phyloP scores from a whole-genome alignment of 2,888 invertebrate genomes.

The Dasysyrphus albostriatus region DNA sequence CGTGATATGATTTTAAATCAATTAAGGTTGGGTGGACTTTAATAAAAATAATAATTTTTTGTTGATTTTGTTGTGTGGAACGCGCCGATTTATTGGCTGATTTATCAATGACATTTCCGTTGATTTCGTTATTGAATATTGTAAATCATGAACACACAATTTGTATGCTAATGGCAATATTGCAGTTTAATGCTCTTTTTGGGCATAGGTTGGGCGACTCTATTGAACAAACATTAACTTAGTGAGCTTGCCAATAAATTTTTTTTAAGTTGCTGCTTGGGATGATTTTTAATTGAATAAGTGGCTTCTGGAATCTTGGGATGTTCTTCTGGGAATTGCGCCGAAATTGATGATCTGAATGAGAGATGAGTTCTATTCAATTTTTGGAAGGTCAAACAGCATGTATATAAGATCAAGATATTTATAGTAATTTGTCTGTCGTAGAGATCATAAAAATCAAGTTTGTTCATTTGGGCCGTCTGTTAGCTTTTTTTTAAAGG shows the following conservation, averaged over 20 bases:
- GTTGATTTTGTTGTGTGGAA: neutral
- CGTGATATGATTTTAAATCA: conserved; percentile 65
- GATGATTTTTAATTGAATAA: neutral
- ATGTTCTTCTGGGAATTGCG: neutral
- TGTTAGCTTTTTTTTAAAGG: too few species aligned
- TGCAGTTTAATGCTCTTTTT: conserved; percentile 25
- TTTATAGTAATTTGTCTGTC: too few species aligned
- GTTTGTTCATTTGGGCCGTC: too few species aligned
- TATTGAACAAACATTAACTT: neutral
- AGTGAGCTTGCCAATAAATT: neutral
- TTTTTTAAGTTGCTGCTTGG: neutral
- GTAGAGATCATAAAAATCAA: too few species aligned
- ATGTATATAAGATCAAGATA: too few species aligned
- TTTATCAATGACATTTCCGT: conserved; percentile 72
- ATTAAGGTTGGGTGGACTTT: conserved; percentile 57
- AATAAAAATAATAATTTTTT: neutral
- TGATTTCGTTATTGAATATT: conserved; percentile 30
- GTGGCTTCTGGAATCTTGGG: neutral
- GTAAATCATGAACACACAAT: conserved; percentile 40
- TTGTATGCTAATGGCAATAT: conserved; percentile 55
- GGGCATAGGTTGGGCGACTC: neutral
- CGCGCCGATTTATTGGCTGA: conserved; percentile 50
- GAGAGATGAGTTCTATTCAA: neutral
- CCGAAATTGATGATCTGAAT: neutral
- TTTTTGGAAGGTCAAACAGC: neutral